Conservation (phyloP, 2,888 invertebrate species). For the Chrysomela aeneicollis region DNA sequence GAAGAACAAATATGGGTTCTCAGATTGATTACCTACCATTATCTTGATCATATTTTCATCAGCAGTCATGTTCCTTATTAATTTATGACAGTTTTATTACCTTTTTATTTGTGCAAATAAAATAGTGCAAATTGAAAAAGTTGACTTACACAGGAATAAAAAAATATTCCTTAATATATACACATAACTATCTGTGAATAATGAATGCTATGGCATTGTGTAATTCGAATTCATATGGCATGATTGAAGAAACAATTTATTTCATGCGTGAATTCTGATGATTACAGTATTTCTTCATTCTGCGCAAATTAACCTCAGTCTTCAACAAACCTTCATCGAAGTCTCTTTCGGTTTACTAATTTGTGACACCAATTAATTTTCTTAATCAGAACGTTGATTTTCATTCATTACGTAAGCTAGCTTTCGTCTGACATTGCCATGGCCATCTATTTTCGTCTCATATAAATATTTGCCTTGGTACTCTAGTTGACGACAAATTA, state of each 20-base stretch:
- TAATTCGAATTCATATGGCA: no score
- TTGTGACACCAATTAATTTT: neutral
- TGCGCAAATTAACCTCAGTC: no score
- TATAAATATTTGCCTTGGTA: slow-evolving; percentile 38
- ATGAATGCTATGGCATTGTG: no score
- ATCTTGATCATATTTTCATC: slow-evolving; percentile 1
- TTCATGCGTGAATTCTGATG: no score
- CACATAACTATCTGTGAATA: no score
- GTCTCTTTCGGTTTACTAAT: no score
- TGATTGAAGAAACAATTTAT: no score
- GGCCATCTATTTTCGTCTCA: slow-evolving; percentile 18
- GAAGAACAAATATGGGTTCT: neutral
- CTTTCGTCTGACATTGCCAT: neutral
- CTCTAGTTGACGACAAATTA: slow-evolving; percentile 42
- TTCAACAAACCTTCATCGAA: no score
- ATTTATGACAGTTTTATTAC: neutral
- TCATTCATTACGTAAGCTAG: neutral
- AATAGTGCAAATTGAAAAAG: no score
- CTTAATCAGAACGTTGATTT: neutral
- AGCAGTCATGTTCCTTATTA: neutral
- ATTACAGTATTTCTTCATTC: no score
- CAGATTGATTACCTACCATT: neutral
- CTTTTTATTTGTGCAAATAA: neutral
- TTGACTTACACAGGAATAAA: no score
- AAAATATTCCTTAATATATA: no score